phyloP scores from a whole-genome alignment of 2,888 invertebrate species.

The Serrognathus titanus region DNA sequence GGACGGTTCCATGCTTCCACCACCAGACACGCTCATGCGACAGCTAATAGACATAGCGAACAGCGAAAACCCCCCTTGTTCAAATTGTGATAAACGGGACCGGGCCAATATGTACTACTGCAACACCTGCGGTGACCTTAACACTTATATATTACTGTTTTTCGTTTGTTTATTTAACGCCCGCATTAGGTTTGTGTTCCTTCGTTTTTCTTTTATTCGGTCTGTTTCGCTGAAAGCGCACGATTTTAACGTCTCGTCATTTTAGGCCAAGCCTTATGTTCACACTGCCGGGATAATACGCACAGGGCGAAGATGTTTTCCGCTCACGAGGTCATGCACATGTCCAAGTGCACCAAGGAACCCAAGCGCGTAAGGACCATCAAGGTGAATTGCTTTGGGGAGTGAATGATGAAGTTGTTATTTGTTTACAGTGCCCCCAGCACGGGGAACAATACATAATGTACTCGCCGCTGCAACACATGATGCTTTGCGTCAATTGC shows the following conservation, averaged over 20 bases:
- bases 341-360: slow-evolving; percentile 67
- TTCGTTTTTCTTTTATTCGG: slow-evolving; percentile 17
- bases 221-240: too few relatives aligned
- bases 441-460: slow-evolving; percentile 75
- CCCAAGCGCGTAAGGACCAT: slow-evolving; percentile 57
- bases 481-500: slow-evolving; percentile 72
- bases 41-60: slow-evolving; percentile 69
- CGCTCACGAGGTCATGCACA: slow-evolving; percentile 67
- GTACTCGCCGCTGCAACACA: slow-evolving; percentile 66
- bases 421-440: slow-evolving; percentile 54
- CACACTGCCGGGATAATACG: slow-evolving; percentile 66
- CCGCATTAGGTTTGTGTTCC: slow-evolving; percentile 15
- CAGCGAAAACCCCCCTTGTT: slow-evolving; percentile 69
- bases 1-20: slow-evolving; percentile 60
- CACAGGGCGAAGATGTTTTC: slow-evolving; percentile 77
- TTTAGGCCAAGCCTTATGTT: slow-evolving; percentile 68
- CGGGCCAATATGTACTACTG: slow-evolving; percentile 72
- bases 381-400: neutral
- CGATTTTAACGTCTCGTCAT: neutral
- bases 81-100: slow-evolving; percentile 72
- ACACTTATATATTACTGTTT: slow-evolving; percentile 5
- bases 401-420: neutral
- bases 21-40: slow-evolving; percentile 63
- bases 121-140: slow-evolving; percentile 63
- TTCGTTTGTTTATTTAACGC: slow-evolving; percentile 15